Base-by-base conservation (phyloP, 2,113 vertebrate species). In the Phylloscopus whistleri region DNA sequence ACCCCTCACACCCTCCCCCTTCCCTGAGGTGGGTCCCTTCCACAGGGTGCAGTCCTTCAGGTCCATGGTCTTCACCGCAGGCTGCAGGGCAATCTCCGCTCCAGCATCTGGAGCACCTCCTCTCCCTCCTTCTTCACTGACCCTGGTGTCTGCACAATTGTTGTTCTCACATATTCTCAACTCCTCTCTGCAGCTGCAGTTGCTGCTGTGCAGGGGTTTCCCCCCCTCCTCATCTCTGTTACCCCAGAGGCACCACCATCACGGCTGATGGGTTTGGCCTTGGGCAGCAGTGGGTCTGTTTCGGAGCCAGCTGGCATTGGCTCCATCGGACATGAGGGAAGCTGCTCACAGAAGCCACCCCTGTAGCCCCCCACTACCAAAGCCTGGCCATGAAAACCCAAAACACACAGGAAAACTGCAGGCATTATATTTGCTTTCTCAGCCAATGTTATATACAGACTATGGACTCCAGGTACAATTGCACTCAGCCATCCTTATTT, bases 281-380 rank as follows among this genome's bases (percentile, higher is more conserved):
- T 7, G 55, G 78, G 27, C 39, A 64, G 56, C 22, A 16, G 17
- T 3, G 10, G 9, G 21, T 28, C 19, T 6, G 14, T 11, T 56
- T 31, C 11, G 6, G 33, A 67, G 66, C 26, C 4, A 2, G 33
- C 24, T 73, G 37, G 53, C 37, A 30, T 5, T 18, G 28, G 46
- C 56, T 66, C 33, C 55, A 28, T 4, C 0, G 0, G 31, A 55
- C 46, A 31, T 1, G 7, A 39, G 21, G 17, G 46, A 80, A 70
- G 18, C 11, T 80, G 28, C 51, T n/a, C 27, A 48, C 4, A 48
- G 60, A 48, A 84, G 44, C 23, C 68, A 52, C 6, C 4, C 15
- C 46, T 44, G 11, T 5, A 53, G 62, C 23, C 8, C 7, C 1
- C 8, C 16, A 5, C 52, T n/a, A 55, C 16, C 20, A 75, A 72